A percentile compares a stretch with the other conserved stretches of the same genome.
phyloP scores from a whole-genome alignment of 1,140 invertebrate species.

The Microplitis mediator region DNA sequence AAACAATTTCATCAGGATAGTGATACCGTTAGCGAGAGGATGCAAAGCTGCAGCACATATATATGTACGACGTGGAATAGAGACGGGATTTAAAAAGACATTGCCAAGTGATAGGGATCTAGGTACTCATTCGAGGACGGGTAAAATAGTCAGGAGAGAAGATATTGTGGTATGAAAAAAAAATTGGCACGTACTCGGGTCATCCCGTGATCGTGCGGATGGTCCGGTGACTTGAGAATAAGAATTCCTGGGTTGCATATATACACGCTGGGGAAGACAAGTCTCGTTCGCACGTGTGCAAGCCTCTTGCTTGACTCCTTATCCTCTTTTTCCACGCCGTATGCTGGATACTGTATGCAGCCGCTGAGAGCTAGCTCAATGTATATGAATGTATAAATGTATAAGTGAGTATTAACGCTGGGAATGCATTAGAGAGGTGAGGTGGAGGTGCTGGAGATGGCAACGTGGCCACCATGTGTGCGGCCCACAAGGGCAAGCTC shows the following conservation, averaged over 20 bases:
- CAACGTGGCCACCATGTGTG: constrained; percentile 27
- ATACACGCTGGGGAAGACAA: background rate
- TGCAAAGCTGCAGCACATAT: too few relatives aligned
- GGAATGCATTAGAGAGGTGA: background rate
- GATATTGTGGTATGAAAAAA: background rate
- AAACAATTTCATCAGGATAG: too few relatives aligned
- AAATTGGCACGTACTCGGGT: constrained; percentile 7
- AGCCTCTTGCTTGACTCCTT: background rate
- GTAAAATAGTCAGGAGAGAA: background rate
- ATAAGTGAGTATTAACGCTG: background rate
- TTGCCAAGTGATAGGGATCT: too few relatives aligned
- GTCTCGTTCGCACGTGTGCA: background rate
- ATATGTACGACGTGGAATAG: too few relatives aligned
- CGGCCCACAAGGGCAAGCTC: background rate
- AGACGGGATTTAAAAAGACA: too few relatives aligned
- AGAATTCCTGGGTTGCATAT: background rate
- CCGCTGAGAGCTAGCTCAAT: too few relatives aligned
- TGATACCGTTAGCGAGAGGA: too few relatives aligned
- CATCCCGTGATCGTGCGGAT: background rate
- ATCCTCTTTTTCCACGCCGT: background rate
- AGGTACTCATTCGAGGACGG: too few relatives aligned
- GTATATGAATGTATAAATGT: too few relatives aligned
- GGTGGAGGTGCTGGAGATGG: constrained; percentile 7
- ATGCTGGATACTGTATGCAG: background rate
- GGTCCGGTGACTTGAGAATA: background rate